Base-by-base conservation (phyloP, 2,888 invertebrate species). In the Cerastis rubricosa region DNA sequence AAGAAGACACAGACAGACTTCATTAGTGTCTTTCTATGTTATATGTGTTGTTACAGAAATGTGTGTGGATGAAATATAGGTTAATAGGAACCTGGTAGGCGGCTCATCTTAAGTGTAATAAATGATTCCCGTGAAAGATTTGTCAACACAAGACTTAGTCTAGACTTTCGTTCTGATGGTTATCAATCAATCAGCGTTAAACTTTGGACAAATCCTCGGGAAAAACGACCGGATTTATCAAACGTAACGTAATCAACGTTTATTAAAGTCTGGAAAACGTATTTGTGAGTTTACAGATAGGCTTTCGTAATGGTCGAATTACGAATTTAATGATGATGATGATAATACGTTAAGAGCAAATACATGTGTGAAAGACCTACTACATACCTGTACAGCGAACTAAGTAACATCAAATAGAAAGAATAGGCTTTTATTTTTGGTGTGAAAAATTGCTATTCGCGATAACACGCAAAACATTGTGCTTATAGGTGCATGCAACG, bases 111-210 rank as follows among this genome's bases (percentile, higher is more conserved):
- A 63, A 71, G 29, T 35, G 4, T 45, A 76, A 76, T 76, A 45
- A 76, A 75, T 51, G 51, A 47, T 76, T 40, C 19, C 7, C 57
- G 45, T 11, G 8, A 57, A 73, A 47, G 17, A 45, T 47, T 72
- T 8, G 47, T 40, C 40, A 65, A 25, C 17, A 17, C 9, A 77
- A 9, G 12, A 66, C 22, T 76, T 22, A 49, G 40, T 43, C 45
- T 19, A 78, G 29, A 57, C 40, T 59, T 43, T 19, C 4, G 43
- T 54, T 77, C 29, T n/a, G 5, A 59, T 17, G 25, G 29, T 64
- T 35, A 76, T 64, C 35, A 45, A 75, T 51, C 12, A 61, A 43
- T 49, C 51, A 57, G 61, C 4, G 35, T 19, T 29, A 45, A 70
- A 40, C 49, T 22, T 25, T 25, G 19, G 19, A 43, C n/a, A 47